Evolutionary conservation across 2,797 vertebrate species (phyloP), one percentile per base, ranked within the genome.

Genomic region (Phylloscopus collybita): DNA sequence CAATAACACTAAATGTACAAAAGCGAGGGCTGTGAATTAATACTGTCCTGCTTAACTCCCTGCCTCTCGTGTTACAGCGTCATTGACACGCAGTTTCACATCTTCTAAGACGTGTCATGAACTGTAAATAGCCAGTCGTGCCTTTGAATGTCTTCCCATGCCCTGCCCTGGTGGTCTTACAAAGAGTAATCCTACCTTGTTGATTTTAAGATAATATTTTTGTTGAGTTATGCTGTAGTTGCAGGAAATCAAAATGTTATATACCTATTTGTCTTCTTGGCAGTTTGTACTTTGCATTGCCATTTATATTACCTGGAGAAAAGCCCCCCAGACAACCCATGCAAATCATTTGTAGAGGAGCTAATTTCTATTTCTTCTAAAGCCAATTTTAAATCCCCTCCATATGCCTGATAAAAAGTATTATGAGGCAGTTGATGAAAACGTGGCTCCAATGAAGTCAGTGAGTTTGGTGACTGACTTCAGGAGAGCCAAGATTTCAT

Each of bases 91-190:
- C 29, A 36, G 22, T 50, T 93, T 76, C 81, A 82, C 60, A 67
- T 90, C 64, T 73, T 83, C 94, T 83, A 86, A 89, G 83, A 87
- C 38, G 56, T 21, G 69, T 30, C 65, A 70, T 60, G 95, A 94
- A 92, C 93, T 96, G 91, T 66, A 95, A 97, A 95, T 18, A 90
- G 92, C 57, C 71, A 67, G 25, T 79, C 51, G 79, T 87, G 93
- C 95, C 92, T 96, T 88, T 91, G 75, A 97, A 95, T 71, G 90
- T 91, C 94, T 96, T 97, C 92, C 94, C 80, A 91, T 88, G 92
- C 85, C 81, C 87, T 92, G 71, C 45, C 36, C 72, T 56, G 51
- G 87, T 95, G 94, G 91, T 89, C 86, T 61, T 78, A 88, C 59
- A 60, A 14, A 93, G 44, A 89, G 71, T 84, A 93, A 76, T 65